A percentile compares a stretch with the other conserved stretches of the same genome.
These are phyloP conservation scores for Allobates femoralis DNA, from an alignment of 2,797 vertebrate genomes.

Conservation along the genomic window DNA sequence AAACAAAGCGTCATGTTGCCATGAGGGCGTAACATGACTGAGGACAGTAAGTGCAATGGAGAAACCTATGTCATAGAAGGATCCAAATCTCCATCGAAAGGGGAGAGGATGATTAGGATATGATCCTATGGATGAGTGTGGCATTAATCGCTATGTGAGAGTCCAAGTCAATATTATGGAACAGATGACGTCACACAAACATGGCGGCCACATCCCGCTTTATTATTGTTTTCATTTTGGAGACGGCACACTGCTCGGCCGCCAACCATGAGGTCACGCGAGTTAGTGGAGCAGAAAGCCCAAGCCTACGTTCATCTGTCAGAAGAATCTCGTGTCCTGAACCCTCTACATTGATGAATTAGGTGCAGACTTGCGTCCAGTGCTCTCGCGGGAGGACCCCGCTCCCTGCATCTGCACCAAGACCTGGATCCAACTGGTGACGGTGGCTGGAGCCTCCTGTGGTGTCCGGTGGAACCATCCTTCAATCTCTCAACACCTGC, in stretches of 20 bases:
- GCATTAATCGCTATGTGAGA: background rate
- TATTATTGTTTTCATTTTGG: constrained; percentile 10
- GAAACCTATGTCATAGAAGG: too few relatives aligned
- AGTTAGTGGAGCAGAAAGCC: background rate
- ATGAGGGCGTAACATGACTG: too few relatives aligned
- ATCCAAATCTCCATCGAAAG: too few relatives aligned
- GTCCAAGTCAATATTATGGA: background rate
- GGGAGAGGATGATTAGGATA: background rate
- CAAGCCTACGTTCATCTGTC: background rate
- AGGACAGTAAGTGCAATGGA: background rate
- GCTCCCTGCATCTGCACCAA: background rate
- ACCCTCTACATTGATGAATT: constrained; percentile 24
- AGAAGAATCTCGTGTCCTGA: too few relatives aligned
- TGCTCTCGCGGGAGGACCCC: background rate
- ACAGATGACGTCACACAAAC: background rate
- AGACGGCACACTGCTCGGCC: background rate
- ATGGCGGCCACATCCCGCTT: background rate
- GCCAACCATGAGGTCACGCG: background rate
- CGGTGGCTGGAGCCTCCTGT: background rate
- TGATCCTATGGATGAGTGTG: background rate
- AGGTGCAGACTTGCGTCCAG: background rate
- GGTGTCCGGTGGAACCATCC: constrained; percentile 34
- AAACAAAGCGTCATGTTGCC: too few relatives aligned
- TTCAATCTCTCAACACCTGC: constrained; percentile 62
- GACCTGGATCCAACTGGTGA: background rate